These are phyloP conservation scores for Hydraecia micacea DNA, from an alignment of 2,888 invertebrate genomes.

Conservation along the genomic window DNA sequence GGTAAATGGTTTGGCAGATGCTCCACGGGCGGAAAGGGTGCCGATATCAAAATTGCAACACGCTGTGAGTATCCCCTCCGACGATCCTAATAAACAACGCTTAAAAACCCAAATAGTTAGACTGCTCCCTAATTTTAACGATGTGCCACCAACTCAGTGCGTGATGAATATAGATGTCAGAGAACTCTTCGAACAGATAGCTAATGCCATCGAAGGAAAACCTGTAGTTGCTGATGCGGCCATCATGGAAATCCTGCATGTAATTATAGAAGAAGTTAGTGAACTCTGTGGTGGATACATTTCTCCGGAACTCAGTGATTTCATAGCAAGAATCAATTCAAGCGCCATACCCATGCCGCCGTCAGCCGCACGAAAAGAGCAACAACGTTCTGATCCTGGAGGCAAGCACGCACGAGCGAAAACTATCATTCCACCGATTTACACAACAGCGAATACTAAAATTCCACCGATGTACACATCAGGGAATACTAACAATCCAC, in stretches of 20 bases:
- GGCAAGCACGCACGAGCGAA: too few relatives aligned
- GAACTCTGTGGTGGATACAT: background rate
- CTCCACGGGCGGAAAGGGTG: background rate
- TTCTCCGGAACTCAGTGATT: slow-evolving; percentile 7
- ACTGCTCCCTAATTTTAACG: background rate
- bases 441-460: background rate
- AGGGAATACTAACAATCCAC: background rate
- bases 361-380: background rate
- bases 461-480: background rate
- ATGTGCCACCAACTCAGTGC: background rate
- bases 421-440: background rate
- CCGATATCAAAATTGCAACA: background rate
- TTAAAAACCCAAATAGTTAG: background rate
- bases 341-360: slow-evolving; percentile 14
- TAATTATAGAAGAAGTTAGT: background rate
- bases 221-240: slow-evolving; percentile 20
- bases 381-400: background rate
- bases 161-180: slow-evolving; percentile 7
- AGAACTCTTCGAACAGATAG: slow-evolving; percentile 19
- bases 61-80: background rate
- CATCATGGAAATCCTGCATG: slow-evolving; percentile 1
- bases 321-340: slow-evolving; percentile 6
- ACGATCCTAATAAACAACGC: background rate
- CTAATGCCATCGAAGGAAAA: slow-evolving; percentile 29
- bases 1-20: background rate